A percentile compares a stretch with the other conserved stretches of the same genome.
phyloP scores from a whole-genome alignment of 2,888 invertebrate genomes.

The Pheosia tremula region DNA sequence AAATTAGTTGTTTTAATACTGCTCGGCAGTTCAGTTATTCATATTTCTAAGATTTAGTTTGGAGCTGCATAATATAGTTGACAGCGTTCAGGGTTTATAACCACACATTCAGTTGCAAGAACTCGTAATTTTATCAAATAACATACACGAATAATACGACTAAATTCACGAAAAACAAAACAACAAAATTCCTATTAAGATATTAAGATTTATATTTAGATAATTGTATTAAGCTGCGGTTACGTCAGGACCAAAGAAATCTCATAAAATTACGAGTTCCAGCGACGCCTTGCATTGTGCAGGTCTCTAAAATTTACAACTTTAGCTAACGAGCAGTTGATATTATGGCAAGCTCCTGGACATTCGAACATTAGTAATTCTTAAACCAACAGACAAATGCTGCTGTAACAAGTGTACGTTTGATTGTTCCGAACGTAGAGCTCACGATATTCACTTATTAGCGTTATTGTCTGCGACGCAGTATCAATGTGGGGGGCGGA shows the following conservation, averaged over 20 bases:
- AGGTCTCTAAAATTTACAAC: constrained; percentile 70
- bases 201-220: background rate
- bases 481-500: background rate
- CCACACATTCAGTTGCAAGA: no score
- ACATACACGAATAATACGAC: no score
- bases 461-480: background rate
- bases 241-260: constrained; percentile 1
- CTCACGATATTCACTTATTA: background rate
- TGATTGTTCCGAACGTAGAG: constrained; percentile 24
- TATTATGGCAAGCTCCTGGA: constrained; percentile 63
- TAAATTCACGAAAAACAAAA: no score
- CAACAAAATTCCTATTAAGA: no score
- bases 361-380: constrained; percentile 57
- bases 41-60: no score
- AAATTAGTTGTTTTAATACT: no score
- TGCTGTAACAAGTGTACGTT: constrained; percentile 29
- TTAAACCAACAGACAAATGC: constrained; percentile 28
- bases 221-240: constrained; percentile 2
- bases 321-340: constrained; percentile 71
- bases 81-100: no score
- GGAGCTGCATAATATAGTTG: no score
- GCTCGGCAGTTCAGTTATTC: no score
- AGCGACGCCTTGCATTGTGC: constrained; percentile 65
- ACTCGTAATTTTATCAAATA: no score
- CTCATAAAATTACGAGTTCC: constrained; percentile 37